Percentiles rank a stretch among this genome's conserved stretches.
phyloP scores from a whole-genome alignment of 2,113 vertebrate genomes.

The Tylochromis polylepis region DNA sequence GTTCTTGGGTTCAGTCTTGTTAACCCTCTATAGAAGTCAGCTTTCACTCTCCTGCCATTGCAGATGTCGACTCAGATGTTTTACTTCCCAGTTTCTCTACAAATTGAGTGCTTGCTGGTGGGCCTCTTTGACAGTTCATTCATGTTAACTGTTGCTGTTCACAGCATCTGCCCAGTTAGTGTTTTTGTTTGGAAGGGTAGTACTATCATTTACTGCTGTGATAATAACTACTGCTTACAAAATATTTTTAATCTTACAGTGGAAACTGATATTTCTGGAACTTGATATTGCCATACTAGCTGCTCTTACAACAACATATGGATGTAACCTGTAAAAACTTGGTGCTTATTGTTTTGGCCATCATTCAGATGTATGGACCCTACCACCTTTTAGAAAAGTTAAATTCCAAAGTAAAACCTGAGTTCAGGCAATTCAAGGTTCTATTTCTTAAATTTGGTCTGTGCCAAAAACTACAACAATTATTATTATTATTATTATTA shows the following conservation, averaged over 20 bases:
- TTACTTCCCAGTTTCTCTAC: neutral
- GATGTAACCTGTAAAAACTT: neutral
- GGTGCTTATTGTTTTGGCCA: neutral
- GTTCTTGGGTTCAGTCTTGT: neutral
- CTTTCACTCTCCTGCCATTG: neutral
- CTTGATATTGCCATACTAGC: neutral
- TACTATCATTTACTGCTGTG: neutral
- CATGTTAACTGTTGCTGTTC: neutral
- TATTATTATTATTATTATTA: neutral
- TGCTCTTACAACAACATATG: neutral
- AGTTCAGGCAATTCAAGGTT: neutral
- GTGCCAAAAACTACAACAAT: neutral
- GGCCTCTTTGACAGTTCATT: neutral
- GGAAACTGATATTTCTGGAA: neutral
- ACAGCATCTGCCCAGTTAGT: neutral
- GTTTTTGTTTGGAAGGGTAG: neutral
- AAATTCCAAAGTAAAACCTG: neutral
- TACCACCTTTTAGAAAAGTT: neutral
- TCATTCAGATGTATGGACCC: neutral
- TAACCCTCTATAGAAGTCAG: neutral
- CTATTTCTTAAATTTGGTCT: neutral
- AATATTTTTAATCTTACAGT: neutral
- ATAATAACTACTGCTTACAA: neutral
- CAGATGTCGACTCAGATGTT: neutral
- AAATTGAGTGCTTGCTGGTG: neutral